phyloP scores from a whole-genome alignment of 2,797 vertebrate genomes.

The Mareca penelope region DNA sequence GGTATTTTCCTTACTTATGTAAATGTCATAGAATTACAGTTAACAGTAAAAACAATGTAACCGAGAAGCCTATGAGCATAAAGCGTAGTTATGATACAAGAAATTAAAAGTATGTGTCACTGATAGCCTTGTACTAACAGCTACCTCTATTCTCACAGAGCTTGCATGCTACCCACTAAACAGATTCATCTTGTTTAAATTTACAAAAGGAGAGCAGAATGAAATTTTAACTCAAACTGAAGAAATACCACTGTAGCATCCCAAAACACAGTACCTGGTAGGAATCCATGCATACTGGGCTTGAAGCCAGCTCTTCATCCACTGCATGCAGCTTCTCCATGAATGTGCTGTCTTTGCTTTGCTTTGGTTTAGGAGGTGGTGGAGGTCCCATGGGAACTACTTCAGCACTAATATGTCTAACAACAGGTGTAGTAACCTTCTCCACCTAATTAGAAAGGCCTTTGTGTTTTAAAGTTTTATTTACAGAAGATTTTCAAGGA shows the following conservation, averaged over 20 bases:
- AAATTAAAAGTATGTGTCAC: neutral
- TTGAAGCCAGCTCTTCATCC: conserved; percentile 88
- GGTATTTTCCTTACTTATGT: neutral
- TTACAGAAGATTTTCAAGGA: neutral
- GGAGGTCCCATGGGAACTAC: conserved; percentile 84
- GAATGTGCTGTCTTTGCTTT: conserved; percentile 83
- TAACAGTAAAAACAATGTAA: neutral
- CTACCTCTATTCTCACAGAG: neutral
- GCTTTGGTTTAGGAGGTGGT: conserved; percentile 73
- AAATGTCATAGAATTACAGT: neutral
- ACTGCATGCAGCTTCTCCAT: conserved; percentile 93
- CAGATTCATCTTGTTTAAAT: neutral
- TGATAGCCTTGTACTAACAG: neutral
- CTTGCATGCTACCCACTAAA: fast-evolving
- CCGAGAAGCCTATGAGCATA: fast-evolving
- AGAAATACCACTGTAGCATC: fast-evolving
- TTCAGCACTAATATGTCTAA: conserved; percentile 79
- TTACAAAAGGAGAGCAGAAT: neutral
- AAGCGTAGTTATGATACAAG: neutral
- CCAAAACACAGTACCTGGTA: conserved; percentile 78
- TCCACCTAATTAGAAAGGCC: conserved; percentile 61
- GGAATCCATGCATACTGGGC: conserved; percentile 83
- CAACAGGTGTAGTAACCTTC: conserved; percentile 8
- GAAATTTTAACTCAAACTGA: neutral
- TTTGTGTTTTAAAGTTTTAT: conserved; percentile 23